These are phyloP conservation scores for Cavia porcellus DNA, from an alignment of 2,113 vertebrate species.

Conservation along the genomic window DNA sequence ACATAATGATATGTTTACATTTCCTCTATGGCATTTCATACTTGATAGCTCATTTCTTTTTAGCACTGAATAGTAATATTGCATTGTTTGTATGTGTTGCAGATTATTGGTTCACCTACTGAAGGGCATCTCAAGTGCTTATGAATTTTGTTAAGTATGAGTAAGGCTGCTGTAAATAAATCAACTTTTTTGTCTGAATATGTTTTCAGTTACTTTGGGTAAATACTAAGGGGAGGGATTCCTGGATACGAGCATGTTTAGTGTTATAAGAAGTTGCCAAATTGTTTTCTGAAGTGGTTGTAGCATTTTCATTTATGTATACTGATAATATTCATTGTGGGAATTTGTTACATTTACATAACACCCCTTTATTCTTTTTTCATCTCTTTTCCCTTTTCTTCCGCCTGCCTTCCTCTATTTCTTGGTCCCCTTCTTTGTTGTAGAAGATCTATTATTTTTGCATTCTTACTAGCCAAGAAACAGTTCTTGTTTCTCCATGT, in stretches of 20 bases:
- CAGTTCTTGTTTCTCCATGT: background rate
- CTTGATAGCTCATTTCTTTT: background rate
- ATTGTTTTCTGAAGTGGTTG: background rate
- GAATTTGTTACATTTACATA: background rate
- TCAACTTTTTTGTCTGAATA: background rate
- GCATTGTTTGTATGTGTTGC: background rate
- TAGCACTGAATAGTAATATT: background rate
- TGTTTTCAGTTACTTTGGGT: background rate
- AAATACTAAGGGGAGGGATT: background rate
- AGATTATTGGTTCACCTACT: background rate
- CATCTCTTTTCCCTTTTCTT: background rate
- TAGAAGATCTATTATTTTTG: background rate
- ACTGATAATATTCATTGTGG: background rate
- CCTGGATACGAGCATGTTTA: background rate
- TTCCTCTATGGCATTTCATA: no score
- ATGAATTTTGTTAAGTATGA: background rate
- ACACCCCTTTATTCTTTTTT: background rate
- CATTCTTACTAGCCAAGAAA: background rate
- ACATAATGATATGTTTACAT: background rate
- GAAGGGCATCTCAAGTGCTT: background rate
- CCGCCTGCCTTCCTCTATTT: no score
- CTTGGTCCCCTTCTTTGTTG: background rate
- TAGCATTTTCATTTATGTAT: background rate
- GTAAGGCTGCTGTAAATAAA: background rate
- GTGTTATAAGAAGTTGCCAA: background rate